Evolutionary conservation across 2,797 vertebrate genomes (phyloP).

Genomic region (Cheirogaleus major): DNA sequence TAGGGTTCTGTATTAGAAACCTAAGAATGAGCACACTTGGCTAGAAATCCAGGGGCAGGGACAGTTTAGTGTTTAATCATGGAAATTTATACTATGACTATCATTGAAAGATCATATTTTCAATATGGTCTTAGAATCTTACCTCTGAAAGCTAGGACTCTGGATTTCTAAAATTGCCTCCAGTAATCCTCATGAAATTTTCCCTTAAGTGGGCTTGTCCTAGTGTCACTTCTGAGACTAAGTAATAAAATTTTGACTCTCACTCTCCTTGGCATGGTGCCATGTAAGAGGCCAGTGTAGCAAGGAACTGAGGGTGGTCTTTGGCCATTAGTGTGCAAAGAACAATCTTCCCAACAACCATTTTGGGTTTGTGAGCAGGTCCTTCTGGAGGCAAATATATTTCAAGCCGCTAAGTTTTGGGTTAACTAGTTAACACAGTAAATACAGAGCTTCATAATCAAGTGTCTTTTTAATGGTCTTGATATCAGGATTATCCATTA

Average conservation of each 20-base stretch:
- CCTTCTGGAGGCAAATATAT: neutral
- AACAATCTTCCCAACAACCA: neutral
- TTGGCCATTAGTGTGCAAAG: too few relatives aligned
- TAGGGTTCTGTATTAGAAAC: neutral
- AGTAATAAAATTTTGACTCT: neutral
- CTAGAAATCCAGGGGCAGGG: neutral
- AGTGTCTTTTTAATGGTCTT: neutral
- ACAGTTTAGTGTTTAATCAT: neutral
- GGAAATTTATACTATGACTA: too few relatives aligned
- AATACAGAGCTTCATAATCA: neutral
- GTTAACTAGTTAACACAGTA: neutral
- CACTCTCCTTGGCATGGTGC: neutral
- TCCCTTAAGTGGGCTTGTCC: neutral
- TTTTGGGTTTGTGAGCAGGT: neutral
- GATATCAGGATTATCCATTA: neutral
- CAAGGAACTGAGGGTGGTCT: neutral
- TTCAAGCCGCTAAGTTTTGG: neutral
- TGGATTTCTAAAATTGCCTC: neutral
- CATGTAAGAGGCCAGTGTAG: rapidly evolving
- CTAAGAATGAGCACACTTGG: neutral
- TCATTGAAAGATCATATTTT: neutral
- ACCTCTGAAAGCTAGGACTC: neutral
- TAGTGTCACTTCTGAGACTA: neutral
- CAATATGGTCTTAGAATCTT: neutral
- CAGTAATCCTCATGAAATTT: neutral